phyloP scores from a whole-genome alignment of 2,888 invertebrate genomes.

The Arctia plantaginis region DNA sequence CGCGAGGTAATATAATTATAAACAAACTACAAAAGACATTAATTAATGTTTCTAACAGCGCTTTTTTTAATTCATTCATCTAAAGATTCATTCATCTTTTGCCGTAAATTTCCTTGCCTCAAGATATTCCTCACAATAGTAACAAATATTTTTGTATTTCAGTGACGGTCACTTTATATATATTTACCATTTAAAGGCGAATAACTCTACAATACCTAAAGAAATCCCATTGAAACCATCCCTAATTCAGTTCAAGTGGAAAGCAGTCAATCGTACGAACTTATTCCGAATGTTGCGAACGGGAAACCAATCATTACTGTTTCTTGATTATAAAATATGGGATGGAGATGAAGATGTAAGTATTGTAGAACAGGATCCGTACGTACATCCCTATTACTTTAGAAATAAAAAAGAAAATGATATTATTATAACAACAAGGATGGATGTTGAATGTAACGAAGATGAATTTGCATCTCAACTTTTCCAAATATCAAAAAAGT shows the following conservation, averaged over 20 bases:
- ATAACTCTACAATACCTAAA: too few relatives aligned
- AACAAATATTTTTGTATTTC: background rate
- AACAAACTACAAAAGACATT: too few relatives aligned
- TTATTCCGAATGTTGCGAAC: background rate
- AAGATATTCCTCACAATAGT: background rate
- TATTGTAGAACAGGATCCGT: background rate
- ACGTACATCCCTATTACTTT: background rate
- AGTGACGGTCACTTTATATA: background rate
- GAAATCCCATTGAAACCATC: background rate
- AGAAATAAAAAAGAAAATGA: conserved; percentile 7
- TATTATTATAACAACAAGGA: conserved; percentile 25
- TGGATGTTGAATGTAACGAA: conserved; percentile 16
- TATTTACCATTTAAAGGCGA: background rate
- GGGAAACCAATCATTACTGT: conserved; percentile 12
- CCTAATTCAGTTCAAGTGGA: background rate
- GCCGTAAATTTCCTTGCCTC: too few relatives aligned
- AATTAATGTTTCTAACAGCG: too few relatives aligned
- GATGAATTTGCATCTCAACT: conserved; percentile 7
- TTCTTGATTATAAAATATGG: conserved; percentile 19
- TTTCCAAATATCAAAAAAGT: background rate
- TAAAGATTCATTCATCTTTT: too few relatives aligned
- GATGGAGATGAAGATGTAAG: background rate
- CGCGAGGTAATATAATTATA: too few relatives aligned
- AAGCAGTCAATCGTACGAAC: background rate
- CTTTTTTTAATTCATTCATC: too few relatives aligned